Percentiles rank a stretch among this genome's conserved stretches.
These are phyloP conservation scores for Taeniopygia guttata DNA, from an alignment of 2,797 vertebrate genomes.

Conservation along the genomic window DNA sequence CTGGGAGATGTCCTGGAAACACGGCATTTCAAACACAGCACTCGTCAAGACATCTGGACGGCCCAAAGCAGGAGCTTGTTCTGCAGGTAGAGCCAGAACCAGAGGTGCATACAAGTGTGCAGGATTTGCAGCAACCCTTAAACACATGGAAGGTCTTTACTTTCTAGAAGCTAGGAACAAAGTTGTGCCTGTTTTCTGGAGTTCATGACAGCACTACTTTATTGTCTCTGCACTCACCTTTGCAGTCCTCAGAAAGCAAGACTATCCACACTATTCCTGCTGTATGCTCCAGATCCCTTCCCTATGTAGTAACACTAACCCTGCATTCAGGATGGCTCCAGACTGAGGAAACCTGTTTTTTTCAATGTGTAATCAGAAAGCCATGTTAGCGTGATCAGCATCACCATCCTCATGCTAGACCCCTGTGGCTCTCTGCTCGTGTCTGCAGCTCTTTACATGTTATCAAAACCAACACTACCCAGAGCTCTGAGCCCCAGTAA, in stretches of 20 bases:
- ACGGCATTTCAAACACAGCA: not conserved
- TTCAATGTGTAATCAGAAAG: not conserved
- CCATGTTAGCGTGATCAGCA: not conserved
- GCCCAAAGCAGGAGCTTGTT: not conserved
- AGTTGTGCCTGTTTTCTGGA: not conserved
- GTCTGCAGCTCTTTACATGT: not conserved
- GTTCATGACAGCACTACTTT: not conserved
- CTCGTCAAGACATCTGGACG: not conserved
- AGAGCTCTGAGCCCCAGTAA: not conserved
- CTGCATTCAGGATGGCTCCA: not conserved
- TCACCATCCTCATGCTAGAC: not conserved
- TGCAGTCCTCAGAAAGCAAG: not conserved
- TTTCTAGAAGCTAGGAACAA: not conserved
- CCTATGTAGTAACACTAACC: not conserved
- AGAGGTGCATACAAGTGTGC: not conserved
- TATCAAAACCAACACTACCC: not conserved
- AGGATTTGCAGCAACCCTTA: not conserved
- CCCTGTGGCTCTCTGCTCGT: not conserved
- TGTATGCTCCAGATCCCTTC: not conserved
- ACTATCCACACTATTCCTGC: not conserved
- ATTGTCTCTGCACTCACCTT: rapidly evolving
- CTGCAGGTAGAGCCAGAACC: not conserved
- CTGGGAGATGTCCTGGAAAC: not conserved
- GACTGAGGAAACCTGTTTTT: not conserved
- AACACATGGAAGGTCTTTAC: not conserved